Percentiles rank a stretch among this genome's conserved stretches.
These are phyloP conservation scores for Drymonia ruficornis DNA, from an alignment of 2,888 invertebrate genomes.

Conservation along the genomic window DNA sequence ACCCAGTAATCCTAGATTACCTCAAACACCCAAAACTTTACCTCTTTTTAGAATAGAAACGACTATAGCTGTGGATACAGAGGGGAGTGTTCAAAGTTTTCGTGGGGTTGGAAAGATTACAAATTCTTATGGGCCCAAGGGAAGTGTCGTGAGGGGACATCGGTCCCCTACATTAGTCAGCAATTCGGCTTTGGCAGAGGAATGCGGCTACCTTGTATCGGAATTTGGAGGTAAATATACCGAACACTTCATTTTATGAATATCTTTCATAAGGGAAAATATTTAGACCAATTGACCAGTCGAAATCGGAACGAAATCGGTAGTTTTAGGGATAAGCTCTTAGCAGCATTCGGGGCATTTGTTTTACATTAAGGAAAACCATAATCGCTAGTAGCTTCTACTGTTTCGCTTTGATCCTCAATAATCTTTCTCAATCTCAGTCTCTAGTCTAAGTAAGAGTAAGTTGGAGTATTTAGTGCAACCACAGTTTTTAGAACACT, in stretches of 20 bases:
- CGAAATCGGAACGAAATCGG: too few species aligned
- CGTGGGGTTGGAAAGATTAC: constrained; percentile 21
- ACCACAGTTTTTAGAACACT: background rate
- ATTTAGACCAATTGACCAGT: too few species aligned
- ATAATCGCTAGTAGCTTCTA: too few species aligned
- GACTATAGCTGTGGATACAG: background rate
- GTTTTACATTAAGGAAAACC: too few species aligned
- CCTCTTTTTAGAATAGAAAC: constrained; percentile 2
- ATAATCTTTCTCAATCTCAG: too few species aligned
- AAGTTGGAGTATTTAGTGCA: background rate
- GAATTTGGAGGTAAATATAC: too few species aligned
- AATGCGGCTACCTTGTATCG: background rate
- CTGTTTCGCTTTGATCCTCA: too few species aligned
- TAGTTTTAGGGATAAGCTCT: too few species aligned
- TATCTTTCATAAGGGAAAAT: too few species aligned
- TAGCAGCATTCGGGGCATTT: too few species aligned
- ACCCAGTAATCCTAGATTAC: background rate
- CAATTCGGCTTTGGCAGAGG: background rate
- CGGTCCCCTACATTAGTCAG: constrained; percentile 25
- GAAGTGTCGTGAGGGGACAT: constrained; percentile 34
- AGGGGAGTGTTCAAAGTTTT: constrained; percentile 16
- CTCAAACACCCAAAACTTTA: background rate
- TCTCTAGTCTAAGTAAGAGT: background rate
- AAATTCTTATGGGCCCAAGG: constrained; percentile 31
- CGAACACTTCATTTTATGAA: too few species aligned